Conservation (phyloP, 2,113 vertebrate species). For the Donacobius atricapilla region DNA sequence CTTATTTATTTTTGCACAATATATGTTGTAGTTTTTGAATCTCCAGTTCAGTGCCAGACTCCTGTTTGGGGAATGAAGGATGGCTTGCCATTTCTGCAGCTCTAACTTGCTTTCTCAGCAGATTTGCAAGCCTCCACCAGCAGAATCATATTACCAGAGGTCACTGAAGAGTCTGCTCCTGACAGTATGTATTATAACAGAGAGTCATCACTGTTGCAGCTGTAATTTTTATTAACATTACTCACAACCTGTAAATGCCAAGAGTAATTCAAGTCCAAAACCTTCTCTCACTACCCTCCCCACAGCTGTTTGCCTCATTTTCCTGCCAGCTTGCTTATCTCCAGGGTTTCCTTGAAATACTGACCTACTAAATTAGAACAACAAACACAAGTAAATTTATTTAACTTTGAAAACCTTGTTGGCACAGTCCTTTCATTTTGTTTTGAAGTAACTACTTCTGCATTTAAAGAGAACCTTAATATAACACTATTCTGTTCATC, state of each 20-base stretch:
- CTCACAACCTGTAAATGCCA: constrained; percentile 2
- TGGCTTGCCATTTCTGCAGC: constrained; percentile 27
- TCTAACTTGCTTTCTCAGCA: constrained; percentile 51
- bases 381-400: not conserved
- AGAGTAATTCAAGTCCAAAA: constrained; percentile 11
- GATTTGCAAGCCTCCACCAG: not conserved
- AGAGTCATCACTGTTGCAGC: constrained; percentile 8
- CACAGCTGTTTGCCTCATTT: not conserved
- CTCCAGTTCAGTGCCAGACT: not conserved
- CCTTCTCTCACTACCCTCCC: not conserved
- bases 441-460: not conserved
- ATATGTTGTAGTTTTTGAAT: not conserved
- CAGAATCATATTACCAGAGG: constrained; percentile 48
- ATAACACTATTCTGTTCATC: not conserved
- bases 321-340: not conserved
- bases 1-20: not conserved
- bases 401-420: constrained; percentile 49
- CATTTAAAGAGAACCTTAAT: not conserved
- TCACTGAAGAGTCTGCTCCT: constrained; percentile 39
- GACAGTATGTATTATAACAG: constrained; percentile 7
- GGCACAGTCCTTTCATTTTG: not conserved
- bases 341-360: constrained; percentile 13
- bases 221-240: constrained; percentile 61
- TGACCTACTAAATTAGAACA: constrained; percentile 11
- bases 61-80: constrained; percentile 36